Base-by-base conservation (phyloP, 2,113 vertebrate species). In the Sarotherodon lohbergeri region DNA sequence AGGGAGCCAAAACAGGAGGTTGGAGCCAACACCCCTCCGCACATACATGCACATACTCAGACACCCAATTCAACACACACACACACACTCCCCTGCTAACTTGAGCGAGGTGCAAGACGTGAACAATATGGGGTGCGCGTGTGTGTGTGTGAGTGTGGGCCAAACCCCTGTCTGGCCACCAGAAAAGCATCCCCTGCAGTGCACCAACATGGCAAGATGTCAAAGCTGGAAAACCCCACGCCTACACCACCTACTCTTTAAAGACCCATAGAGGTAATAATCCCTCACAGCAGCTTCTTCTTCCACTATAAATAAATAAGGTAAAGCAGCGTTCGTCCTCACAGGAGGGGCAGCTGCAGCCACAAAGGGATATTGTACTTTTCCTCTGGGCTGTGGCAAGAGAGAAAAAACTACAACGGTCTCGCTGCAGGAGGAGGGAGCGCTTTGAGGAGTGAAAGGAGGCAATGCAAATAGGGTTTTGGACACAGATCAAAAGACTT, bases 401-500 rank as follows among this genome's bases (percentile, higher is more conserved):
- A 87, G 80, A 88, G 78, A 89, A 85, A 89, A 80, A 91, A 89
- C 90, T 85, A 90, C 86, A 88, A 78, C 56, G 43, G 89, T 22
- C 76, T 82, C 39, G 57, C 83, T 88, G 87, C 46, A 8, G 91
- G 90, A 73, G 4, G 84, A 86, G 79, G 82, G 80, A 63, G 24
- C 32, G 66, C 87, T 66, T 80, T 80, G 61, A 81, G 84, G 27
- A 14, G 48, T 22, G 88, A 78, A 34, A n/a, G 34, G 39, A 59
- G 36, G 39, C 1, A 1, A 86, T 89, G 84, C 86, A 93, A 93
- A 94, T 88, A 61, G 17, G 73, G 81, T 80, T 92, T 39, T 87
- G 92, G 92, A 86, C 89, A 66, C 27, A 83, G 89, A 94, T 94
- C 91, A 93, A 93, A 94, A 93, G 90, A 92, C 73, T 86, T 86